These are phyloP conservation scores for Heliconius hermathena DNA, from an alignment of 1,140 invertebrate genomes.

Conservation along the genomic window DNA sequence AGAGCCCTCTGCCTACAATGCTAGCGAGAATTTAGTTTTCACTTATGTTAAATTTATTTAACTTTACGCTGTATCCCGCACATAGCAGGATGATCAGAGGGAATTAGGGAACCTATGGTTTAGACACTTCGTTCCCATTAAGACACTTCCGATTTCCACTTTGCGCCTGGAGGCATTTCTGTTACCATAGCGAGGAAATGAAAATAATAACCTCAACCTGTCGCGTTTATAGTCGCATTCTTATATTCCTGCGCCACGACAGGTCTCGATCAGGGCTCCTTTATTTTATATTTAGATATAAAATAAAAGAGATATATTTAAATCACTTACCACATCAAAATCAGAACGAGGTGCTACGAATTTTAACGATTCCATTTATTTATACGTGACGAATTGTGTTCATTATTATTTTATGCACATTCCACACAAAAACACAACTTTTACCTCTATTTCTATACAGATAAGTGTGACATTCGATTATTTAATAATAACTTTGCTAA, in stretches of 20 bases:
- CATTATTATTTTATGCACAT: slow-evolving; percentile 5
- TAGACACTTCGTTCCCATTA: too few relatives aligned
- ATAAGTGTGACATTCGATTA: neutral
- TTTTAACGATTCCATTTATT: slow-evolving; percentile 9
- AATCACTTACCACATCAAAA: slow-evolving; percentile 1
- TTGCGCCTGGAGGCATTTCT: too few relatives aligned
- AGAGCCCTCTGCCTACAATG: too few relatives aligned
- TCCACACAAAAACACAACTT: neutral
- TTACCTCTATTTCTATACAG: neutral
- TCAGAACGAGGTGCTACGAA: neutral
- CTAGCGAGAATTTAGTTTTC: too few relatives aligned
- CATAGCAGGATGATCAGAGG: neutral
- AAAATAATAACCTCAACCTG: too few relatives aligned
- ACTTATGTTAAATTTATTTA: too few relatives aligned
- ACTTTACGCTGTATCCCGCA: too few relatives aligned
- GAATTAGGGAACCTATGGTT: neutral
- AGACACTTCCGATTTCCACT: too few relatives aligned
- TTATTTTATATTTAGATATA: neutral
- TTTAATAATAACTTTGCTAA: neutral
- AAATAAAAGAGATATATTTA: neutral
- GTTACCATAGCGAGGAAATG: too few relatives aligned
- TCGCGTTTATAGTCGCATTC: too few relatives aligned
- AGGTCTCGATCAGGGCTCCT: too few relatives aligned
- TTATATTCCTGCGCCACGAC: too few relatives aligned
- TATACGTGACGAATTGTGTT: slow-evolving; percentile 6